Evolutionary conservation across 2,888 invertebrate genomes (phyloP), one percentile per base, ranked within the genome.

Genomic region (Drosophila trichaetosa): DNA sequence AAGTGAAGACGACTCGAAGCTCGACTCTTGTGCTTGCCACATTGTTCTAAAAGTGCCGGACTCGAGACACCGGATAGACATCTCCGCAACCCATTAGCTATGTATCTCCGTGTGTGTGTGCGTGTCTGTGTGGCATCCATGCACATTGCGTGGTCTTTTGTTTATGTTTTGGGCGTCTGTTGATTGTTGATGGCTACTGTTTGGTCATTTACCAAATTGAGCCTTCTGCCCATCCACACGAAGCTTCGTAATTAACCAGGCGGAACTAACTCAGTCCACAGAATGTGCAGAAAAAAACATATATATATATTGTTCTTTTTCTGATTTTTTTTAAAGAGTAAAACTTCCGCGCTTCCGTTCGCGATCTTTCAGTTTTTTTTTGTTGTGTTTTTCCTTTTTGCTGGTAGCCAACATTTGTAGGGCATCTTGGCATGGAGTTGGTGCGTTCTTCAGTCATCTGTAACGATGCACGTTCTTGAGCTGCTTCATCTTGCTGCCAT

Each of bases 131-230:
- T 21, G 24, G 24, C 57, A 56, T 51, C 46, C 49, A 59, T 46
- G 52, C 54, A 65, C 38, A 71, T 87, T 87, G 84, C 83, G 76
- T 85, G 85, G 83, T 38, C 84, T 74, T 69, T 75, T 87, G 87
- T 87, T 87, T 83, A 87, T 83, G 87, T 81, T 76, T 69, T 57
- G 69, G 69, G 48, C 63, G 53, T 68, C 53, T 65, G 62, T 31
- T 58, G 56, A 61, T 69, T 56, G 54, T 56, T 71, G 61, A 67
- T 72, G 79, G 82, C 88, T 87, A 74, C 85, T 73, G 88, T 85
- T 83, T 83, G 82, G 87, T 75, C 82, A 83, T 80, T 86, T 86
- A 80, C 86, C 80, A 76, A 88, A 82, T 83, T 87, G 73, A 79
- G 73, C 79, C 76, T 69, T 70, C 77, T 73, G 69, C 42, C 68